phyloP scores from a whole-genome alignment of 2,797 vertebrate genomes.

The Rhinella marina region DNA sequence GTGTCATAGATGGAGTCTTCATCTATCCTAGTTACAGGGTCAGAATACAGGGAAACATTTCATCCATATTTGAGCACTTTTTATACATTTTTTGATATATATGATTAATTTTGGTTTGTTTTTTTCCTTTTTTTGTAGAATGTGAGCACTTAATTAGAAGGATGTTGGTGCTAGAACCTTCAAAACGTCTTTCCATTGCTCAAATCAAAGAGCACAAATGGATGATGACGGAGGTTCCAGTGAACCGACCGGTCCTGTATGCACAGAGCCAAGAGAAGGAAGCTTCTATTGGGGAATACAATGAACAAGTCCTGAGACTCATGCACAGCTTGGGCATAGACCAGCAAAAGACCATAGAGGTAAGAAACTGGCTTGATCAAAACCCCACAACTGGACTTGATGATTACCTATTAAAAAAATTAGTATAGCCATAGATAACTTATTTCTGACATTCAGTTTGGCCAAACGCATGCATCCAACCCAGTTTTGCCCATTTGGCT shows the following conservation, averaged over 20 bases:
- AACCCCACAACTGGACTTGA: neutral
- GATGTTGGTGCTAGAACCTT: constrained; percentile 96
- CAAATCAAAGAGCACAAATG: constrained; percentile 99
- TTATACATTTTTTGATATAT: neutral
- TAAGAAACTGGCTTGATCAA: constrained; percentile 64
- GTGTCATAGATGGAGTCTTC: too few relatives aligned
- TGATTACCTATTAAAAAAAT: too few relatives aligned
- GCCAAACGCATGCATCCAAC: too few relatives aligned
- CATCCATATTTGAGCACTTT: neutral
- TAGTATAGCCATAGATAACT: neutral
- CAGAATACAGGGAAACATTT: neutral
- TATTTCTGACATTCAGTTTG: too few relatives aligned
- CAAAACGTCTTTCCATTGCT: constrained; percentile 89
- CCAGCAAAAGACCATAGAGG: constrained; percentile 97
- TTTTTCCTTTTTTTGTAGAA: constrained; percentile 72
- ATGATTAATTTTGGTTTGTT: neutral
- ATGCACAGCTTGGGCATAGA: constrained; percentile 99
- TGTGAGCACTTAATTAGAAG: constrained; percentile 97
- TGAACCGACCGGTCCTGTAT: constrained; percentile 88
- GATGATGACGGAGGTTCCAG: constrained; percentile 92
- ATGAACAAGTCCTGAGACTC: constrained; percentile 93
- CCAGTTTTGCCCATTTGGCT: too few relatives aligned
- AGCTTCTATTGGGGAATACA: constrained; percentile 85
- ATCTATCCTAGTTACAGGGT: neutral
- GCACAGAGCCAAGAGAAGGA: constrained; percentile 83